Conservation (phyloP, 2,888 invertebrate species). For the Ceramica pisi region DNA sequence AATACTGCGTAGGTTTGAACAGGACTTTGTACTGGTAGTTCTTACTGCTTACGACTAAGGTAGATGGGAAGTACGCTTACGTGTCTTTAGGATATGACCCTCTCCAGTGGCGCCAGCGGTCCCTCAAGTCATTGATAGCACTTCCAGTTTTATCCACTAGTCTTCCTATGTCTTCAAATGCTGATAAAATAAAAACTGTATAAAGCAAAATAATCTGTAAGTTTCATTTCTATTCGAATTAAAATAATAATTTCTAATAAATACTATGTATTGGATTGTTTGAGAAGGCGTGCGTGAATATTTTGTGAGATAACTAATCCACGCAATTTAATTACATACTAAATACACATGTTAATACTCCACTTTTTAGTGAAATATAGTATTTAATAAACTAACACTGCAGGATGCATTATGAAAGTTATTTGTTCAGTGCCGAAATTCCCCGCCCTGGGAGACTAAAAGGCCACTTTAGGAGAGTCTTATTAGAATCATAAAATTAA, state of each 20-base stretch:
- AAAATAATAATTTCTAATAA: slow-evolving; percentile 19
- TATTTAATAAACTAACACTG: slow-evolving; percentile 1
- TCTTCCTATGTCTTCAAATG: slow-evolving; percentile 48
- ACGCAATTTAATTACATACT: slow-evolving; percentile 43
- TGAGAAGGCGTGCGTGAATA: slow-evolving; percentile 22
- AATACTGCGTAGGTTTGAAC: not conserved
- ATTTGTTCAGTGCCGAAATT: not conserved
- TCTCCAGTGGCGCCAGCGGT: not conserved
- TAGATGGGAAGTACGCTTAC: not conserved
- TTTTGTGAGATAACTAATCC: slow-evolving; percentile 13
- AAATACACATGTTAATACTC: too few species aligned
- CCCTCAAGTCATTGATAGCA: slow-evolving; percentile 25
- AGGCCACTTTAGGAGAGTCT: too few species aligned
- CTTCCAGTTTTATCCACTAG: slow-evolving; percentile 37
- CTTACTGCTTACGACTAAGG: not conserved
- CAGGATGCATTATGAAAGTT: not conserved
- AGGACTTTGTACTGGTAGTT: not conserved
- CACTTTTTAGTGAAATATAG: not conserved
- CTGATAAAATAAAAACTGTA: slow-evolving; percentile 42
- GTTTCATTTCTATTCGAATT: slow-evolving; percentile 41
- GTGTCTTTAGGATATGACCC: not conserved
- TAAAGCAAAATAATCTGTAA: slow-evolving; percentile 41
- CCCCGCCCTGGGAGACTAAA: too few species aligned
- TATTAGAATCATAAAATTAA: too few species aligned
- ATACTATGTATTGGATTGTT: slow-evolving; percentile 18